phyloP scores from a whole-genome alignment of 1,140 invertebrate genomes.

The Zelostemma sp. region DNA sequence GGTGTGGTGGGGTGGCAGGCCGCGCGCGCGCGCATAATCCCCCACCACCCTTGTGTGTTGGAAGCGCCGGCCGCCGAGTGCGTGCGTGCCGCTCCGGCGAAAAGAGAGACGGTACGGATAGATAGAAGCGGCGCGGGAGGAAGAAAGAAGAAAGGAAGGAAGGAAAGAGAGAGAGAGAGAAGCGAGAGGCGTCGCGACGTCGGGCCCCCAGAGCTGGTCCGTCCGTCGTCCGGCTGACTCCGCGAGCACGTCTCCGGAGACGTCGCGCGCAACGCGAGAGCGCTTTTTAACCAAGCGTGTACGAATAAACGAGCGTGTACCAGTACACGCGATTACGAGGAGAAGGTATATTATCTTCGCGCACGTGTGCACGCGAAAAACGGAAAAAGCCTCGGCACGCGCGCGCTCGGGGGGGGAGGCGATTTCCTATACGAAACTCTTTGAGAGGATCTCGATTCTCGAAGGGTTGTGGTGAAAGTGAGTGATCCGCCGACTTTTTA shows the following conservation, averaged over 20 bases:
- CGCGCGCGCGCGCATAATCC: conserved; percentile 50
- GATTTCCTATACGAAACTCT: too few relatives aligned
- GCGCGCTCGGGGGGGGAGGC: too few relatives aligned
- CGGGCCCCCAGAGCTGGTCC: conserved; percentile 61
- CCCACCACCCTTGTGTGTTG: conserved; percentile 38
- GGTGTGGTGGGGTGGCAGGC: conserved; percentile 26
- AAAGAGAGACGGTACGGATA: conserved; percentile 6
- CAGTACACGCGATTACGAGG: not conserved
- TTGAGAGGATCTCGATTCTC: too few relatives aligned
- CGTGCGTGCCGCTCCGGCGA: too few relatives aligned
- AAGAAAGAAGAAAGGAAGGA: conserved; percentile 8
- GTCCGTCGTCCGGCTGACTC: conserved; percentile 68
- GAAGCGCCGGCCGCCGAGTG: conserved; percentile 15
- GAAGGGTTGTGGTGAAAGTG: not conserved
- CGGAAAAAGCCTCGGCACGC: too few relatives aligned
- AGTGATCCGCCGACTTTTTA: not conserved
- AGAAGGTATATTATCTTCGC: not conserved
- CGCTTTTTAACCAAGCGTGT: conserved; percentile 6
- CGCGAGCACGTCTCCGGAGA: conserved; percentile 54
- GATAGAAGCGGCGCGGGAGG: conserved; percentile 14
- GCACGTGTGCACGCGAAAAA: too few relatives aligned
- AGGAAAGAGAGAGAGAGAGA: conserved; percentile 12
- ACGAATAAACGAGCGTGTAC: conserved; percentile 2
- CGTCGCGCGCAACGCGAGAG: conserved; percentile 46
- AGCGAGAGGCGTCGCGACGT: conserved; percentile 48